Evolutionary conservation across 37 sponge, comb jelly and placozoan genomes (phyloP).

Genomic region (Spongia lamella): DNA sequence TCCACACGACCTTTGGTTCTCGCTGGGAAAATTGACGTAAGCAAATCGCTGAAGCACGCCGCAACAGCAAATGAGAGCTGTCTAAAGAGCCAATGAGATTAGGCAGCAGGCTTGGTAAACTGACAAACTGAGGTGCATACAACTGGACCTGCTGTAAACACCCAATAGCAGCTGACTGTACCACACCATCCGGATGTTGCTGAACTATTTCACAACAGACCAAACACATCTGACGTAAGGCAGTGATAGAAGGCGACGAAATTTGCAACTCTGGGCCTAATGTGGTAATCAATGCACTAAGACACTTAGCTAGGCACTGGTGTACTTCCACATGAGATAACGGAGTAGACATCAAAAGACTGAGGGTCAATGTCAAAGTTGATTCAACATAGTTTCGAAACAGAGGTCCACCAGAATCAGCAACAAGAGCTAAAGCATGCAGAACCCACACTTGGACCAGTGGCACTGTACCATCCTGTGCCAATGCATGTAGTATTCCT

Average conservation of each 20-base stretch:
- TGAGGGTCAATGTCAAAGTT: constrained; percentile 75
- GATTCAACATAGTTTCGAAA: constrained; percentile 87
- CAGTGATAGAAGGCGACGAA: constrained; percentile 40
- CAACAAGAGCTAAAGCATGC: constrained; percentile 87
- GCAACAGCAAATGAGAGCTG: constrained; percentile 68
- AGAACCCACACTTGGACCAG: constrained; percentile 86
- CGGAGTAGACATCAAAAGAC: constrained; percentile 73
- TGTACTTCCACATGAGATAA: constrained; percentile 64
- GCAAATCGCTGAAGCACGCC: constrained; percentile 79
- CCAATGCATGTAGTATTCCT: constrained; percentile 72
- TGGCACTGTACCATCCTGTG: constrained; percentile 60
- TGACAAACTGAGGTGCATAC: constrained; percentile 86
- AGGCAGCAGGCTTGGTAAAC: constrained; percentile 46
- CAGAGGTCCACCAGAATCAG: constrained; percentile 96
- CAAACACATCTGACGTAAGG: constrained; percentile 51
- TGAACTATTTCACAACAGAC: constrained; percentile 61
- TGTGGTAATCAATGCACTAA: constrained; percentile 89
- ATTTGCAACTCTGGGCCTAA: constrained; percentile 97
- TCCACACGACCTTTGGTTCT: constrained; percentile 69
- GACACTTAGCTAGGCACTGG: constrained; percentile 89
- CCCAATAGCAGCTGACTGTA: constrained; percentile 79
- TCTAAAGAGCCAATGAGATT: constrained; percentile 57
- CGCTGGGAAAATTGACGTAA: constrained; percentile 89
- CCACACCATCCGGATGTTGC: constrained; percentile 86
- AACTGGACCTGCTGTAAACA: constrained; percentile 94